A percentile compares a stretch with the other conserved stretches of the same genome.
Conservation (phyloP, 2,888 invertebrate genomes). For the Platycheirus albimanus region DNA sequence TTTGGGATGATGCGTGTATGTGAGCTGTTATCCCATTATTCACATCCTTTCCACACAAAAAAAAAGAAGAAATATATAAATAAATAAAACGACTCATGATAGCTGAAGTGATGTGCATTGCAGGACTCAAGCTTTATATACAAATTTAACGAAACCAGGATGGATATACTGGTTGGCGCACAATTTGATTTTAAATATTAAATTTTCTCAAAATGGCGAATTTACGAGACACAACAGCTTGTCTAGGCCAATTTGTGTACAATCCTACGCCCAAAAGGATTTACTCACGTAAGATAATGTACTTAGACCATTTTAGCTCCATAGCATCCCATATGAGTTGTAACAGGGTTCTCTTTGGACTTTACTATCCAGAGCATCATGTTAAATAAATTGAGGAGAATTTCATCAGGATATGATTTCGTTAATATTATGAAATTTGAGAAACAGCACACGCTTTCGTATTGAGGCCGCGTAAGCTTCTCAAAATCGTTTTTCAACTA, state of each 20-base stretch:
- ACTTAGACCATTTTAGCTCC: slow-evolving; percentile 49
- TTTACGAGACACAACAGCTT: slow-evolving; percentile 67
- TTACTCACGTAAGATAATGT: slow-evolving; percentile 67
- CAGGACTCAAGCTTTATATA: slow-evolving; percentile 1
- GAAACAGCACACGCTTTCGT: too few species aligned
- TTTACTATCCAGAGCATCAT: slow-evolving; percentile 1
- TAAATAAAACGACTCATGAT: slow-evolving; percentile 5
- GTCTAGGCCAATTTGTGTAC: slow-evolving; percentile 66
- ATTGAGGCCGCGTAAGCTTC: too few species aligned
- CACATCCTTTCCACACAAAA: slow-evolving; percentile 48
- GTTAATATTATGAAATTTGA: too few species aligned
- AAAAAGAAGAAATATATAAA: background rate
- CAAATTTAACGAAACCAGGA: background rate
- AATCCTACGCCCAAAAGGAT: slow-evolving; percentile 55
- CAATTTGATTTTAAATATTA: slow-evolving; percentile 66
- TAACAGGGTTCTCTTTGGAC: slow-evolving; percentile 3
- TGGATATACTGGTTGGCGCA: background rate
- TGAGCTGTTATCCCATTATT: slow-evolving; percentile 53
- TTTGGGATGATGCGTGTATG: background rate
- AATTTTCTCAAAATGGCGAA: slow-evolving; percentile 54
- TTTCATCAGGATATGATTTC: too few species aligned
- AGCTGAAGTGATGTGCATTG: background rate
- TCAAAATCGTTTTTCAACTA: too few species aligned
- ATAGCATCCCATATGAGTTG: slow-evolving; percentile 31
- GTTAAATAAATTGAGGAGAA: background rate